These are phyloP conservation scores for Sinella curviseta DNA, from an alignment of 1,140 invertebrate species.

Conservation along the genomic window DNA sequence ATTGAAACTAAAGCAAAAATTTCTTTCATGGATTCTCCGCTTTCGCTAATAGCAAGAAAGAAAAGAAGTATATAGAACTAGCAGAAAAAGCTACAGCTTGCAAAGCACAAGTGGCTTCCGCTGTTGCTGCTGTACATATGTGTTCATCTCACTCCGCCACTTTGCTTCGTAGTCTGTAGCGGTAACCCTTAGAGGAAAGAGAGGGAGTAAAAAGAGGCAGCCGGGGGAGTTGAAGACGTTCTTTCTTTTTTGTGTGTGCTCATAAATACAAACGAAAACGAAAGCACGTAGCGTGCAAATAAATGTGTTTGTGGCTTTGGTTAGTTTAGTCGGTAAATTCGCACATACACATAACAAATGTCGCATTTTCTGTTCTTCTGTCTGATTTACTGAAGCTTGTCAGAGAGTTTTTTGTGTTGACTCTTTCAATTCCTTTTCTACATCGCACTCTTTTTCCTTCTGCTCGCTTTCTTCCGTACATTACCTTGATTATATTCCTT, in stretches of 20 bases:
- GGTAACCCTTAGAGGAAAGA: neutral
- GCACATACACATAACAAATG: too few species aligned
- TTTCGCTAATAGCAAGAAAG: neutral
- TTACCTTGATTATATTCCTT: too few species aligned
- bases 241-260: neutral
- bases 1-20: neutral
- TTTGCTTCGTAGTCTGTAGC: neutral
- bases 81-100: neutral
- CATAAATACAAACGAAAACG: neutral
- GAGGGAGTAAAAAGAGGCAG: neutral
- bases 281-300: neutral
- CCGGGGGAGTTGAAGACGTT: neutral
- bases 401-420: too few species aligned
- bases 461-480: too few species aligned
- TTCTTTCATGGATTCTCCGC: neutral
- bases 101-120: neutral
- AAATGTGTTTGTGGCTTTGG: too few species aligned
- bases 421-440: too few species aligned
- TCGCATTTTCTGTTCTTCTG: neutral
- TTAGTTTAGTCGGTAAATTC: neutral
- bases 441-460: too few species aligned
- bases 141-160: neutral
- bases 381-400: neutral
- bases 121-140: too few species aligned
- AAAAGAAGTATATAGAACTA: neutral